A percentile compares a stretch with the other conserved stretches of the same genome.
These are phyloP conservation scores for Eupithecia tripunctaria DNA, from an alignment of 2,888 invertebrate species.

Conservation along the genomic window DNA sequence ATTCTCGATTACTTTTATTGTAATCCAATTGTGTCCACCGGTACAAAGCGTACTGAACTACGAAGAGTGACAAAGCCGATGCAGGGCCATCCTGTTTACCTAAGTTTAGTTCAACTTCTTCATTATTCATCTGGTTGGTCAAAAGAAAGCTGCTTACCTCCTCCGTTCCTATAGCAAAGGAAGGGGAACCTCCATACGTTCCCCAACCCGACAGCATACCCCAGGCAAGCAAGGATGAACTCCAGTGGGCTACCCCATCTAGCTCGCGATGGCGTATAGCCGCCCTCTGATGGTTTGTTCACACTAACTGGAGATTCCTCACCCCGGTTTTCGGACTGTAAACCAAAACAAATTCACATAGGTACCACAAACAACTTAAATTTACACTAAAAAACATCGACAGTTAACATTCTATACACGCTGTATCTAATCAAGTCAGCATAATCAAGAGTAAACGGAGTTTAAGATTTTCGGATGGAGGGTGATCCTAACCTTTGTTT, in stretches of 20 bases:
- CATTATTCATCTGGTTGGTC: background rate
- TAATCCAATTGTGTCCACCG: too few species aligned
- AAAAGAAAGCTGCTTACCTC: conserved; percentile 77
- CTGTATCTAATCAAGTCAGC: too few species aligned
- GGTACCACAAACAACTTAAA: background rate
- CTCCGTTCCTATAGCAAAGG: conserved; percentile 90
- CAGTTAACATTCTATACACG: too few species aligned
- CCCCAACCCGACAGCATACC: conserved; percentile 91
- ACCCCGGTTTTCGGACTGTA: conserved; percentile 53
- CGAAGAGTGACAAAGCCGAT: background rate
- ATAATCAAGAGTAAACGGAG: too few species aligned
- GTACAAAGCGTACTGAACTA: background rate
- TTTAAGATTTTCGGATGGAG: too few species aligned
- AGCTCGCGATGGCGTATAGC: conserved; percentile 68
- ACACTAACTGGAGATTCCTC: conserved; percentile 41
- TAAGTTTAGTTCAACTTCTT: background rate
- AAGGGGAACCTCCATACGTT: conserved; percentile 93
- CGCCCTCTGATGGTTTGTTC: background rate
- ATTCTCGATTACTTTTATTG: too few species aligned
- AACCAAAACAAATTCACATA: conserved; percentile 42
- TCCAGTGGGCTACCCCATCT: conserved; percentile 87
- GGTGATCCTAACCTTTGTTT: too few species aligned
- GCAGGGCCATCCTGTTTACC: background rate
- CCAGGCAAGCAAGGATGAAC: conserved; percentile 90
- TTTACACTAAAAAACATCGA: background rate